Conservation (phyloP, 30 jellyfish, hydroid and myxozoan genomes). For the Rhopilema esculentum region DNA sequence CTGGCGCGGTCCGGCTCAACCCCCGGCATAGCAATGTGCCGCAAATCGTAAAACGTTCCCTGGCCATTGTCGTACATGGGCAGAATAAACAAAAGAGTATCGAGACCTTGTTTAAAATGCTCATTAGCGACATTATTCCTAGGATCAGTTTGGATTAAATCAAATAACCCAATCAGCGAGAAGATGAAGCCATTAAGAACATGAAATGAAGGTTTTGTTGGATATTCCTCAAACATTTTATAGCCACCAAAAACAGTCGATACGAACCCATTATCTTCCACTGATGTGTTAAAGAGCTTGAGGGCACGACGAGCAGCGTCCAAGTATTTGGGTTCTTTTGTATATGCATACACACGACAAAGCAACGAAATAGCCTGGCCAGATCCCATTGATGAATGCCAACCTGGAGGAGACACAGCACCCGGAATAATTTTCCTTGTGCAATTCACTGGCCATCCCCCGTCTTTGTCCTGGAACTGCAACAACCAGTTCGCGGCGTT, state of each 20-base stretch:
- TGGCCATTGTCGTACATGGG: slow-evolving; percentile 90
- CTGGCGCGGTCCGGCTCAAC: slow-evolving; percentile 87
- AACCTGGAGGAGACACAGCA: slow-evolving; percentile 73
- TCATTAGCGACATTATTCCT: slow-evolving; percentile 27
- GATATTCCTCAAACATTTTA: slow-evolving; percentile 93
- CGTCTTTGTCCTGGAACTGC: slow-evolving; percentile 74
- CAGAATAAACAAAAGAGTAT: slow-evolving; percentile 59
- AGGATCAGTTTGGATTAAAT: slow-evolving; percentile 38
- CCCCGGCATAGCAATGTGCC: slow-evolving; percentile 87
- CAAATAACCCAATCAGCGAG: slow-evolving; percentile 89
- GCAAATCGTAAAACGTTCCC: slow-evolving; percentile 89
- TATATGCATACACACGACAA: slow-evolving; percentile 70
- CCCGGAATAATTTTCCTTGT: slow-evolving; percentile 60
- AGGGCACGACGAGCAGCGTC: slow-evolving; percentile 82
- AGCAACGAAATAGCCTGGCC: slow-evolving; percentile 96
- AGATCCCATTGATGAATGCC: slow-evolving; percentile 95
- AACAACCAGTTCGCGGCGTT: slow-evolving; percentile 94
- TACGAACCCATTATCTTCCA: slow-evolving; percentile 73
- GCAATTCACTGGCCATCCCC: slow-evolving; percentile 94
- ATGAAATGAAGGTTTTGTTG: slow-evolving; percentile 80
- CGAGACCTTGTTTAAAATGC: slow-evolving; percentile 69
- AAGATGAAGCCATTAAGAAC: slow-evolving; percentile 93
- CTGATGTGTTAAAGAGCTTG: slow-evolving; percentile 52
- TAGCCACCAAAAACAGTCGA: slow-evolving; percentile 61
- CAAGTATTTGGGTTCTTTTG: slow-evolving; percentile 63